Conservation (phyloP, 2,113 vertebrate genomes). For the Zosterops pallidus region DNA sequence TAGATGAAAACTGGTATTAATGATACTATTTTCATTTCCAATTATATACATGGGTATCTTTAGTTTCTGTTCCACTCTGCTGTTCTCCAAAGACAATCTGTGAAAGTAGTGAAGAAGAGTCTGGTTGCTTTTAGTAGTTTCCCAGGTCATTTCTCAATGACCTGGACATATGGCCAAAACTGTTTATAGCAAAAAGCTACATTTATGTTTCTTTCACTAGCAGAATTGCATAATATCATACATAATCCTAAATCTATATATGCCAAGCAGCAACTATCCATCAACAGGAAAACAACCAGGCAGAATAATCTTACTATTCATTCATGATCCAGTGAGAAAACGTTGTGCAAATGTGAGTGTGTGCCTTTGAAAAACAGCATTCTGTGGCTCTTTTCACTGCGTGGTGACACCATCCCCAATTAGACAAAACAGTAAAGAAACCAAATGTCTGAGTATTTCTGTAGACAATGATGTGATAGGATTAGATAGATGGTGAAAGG, state of each 20-base stretch:
- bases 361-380: slow-evolving; percentile 29
- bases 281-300: background rate
- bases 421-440: slow-evolving; percentile 55
- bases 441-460: background rate
- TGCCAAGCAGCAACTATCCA: background rate
- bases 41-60: background rate
- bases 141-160: background rate
- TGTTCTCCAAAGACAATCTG: background rate
- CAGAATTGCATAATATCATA: background rate
- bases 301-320: slow-evolving; percentile 54
- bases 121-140: background rate
- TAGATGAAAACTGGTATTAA: background rate
- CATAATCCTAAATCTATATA: background rate
- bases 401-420: slow-evolving; percentile 48
- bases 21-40: background rate
- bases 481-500: slow-evolving; percentile 48
- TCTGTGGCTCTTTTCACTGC: slow-evolving; percentile 54
- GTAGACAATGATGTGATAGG: slow-evolving; percentile 38
- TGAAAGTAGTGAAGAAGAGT: background rate
- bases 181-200: background rate
- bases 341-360: background rate
- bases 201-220: background rate
- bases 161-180: background rate
- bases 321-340: slow-evolving; percentile 23
- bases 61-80: background rate